These are phyloP conservation scores for Tetragonisca angustula DNA, from an alignment of 2,888 invertebrate species.

Conservation along the genomic window DNA sequence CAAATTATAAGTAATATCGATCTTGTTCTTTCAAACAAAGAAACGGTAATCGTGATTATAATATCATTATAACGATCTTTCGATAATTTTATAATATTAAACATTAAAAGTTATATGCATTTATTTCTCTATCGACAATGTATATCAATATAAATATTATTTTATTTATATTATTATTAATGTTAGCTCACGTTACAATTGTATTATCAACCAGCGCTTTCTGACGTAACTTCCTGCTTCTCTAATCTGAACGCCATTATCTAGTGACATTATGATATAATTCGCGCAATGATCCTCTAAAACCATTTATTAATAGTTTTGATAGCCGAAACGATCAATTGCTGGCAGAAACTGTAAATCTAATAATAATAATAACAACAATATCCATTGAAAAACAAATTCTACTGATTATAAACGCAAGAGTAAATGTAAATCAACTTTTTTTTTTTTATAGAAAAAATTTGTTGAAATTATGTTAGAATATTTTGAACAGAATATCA, in stretches of 20 bases:
- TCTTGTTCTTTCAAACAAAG: conserved; percentile 41
- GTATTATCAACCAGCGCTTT: conserved; percentile 54
- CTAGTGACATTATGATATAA: conserved; percentile 49
- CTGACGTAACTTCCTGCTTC: conserved; percentile 68
- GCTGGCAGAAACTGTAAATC: conserved; percentile 28
- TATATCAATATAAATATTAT: conserved; percentile 64
- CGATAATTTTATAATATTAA: conserved; percentile 60
- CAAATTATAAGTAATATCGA: conserved; percentile 42
- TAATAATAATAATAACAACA: not conserved
- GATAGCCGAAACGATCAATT: conserved; percentile 23
- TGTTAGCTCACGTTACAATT: conserved; percentile 53
- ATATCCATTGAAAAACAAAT: not conserved
- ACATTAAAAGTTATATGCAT: conserved; percentile 62
- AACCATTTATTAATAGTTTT: conserved; percentile 38
- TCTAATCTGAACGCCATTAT: conserved; percentile 50
- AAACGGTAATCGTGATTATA: conserved; percentile 49
- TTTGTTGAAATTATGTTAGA: not conserved
- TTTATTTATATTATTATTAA: conserved; percentile 56
- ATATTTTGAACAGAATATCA: not conserved
- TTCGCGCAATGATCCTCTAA: conserved; percentile 20
- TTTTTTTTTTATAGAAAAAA: too few species aligned
- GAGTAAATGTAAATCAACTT: not conserved
- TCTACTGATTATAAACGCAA: not conserved
- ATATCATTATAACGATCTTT: conserved; percentile 54
- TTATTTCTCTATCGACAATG: conserved; percentile 60